phyloP scores from a whole-genome alignment of 1,140 invertebrate genomes.

The Lerema accius region DNA sequence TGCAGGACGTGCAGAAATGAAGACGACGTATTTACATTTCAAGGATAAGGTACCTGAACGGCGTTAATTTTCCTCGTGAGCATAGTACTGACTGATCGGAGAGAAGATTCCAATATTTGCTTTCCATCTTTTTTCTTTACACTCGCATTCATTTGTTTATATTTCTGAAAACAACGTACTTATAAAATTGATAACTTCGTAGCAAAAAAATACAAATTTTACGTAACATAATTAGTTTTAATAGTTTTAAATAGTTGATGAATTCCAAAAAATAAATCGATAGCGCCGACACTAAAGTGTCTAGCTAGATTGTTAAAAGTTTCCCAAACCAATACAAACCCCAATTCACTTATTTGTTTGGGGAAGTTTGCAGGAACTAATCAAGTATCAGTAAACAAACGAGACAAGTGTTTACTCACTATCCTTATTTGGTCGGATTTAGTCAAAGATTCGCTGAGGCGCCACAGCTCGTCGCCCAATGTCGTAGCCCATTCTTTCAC shows the following conservation, averaged over 20 bases:
- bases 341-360: background rate
- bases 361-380: background rate
- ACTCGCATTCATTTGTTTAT: conserved; percentile 88
- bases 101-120: conserved; percentile 88
- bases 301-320: too few species aligned
- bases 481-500: conserved; percentile 70
- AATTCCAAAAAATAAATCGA: too few species aligned
- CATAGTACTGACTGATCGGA: conserved; percentile 89
- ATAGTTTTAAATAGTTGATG: too few species aligned
- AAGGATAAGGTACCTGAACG: conserved; percentile 83
- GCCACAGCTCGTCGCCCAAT: conserved; percentile 72
- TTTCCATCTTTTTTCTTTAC: conserved; percentile 90
- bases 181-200: background rate
- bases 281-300: too few species aligned
- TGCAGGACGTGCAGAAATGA: too few species aligned
- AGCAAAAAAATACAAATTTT: too few species aligned
- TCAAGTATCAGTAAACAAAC: background rate
- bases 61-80: conserved; percentile 92
- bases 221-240: too few species aligned
- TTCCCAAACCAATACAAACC: background rate
- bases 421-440: conserved; percentile 72
- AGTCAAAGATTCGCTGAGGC: conserved; percentile 68
- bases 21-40: too few species aligned
- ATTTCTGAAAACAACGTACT: conserved; percentile 83
- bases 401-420: conserved; percentile 53